Percentiles rank a stretch among this genome's conserved stretches.
phyloP scores from a whole-genome alignment of 2,888 invertebrate species.

The Pachycephus smyrnensis region DNA sequence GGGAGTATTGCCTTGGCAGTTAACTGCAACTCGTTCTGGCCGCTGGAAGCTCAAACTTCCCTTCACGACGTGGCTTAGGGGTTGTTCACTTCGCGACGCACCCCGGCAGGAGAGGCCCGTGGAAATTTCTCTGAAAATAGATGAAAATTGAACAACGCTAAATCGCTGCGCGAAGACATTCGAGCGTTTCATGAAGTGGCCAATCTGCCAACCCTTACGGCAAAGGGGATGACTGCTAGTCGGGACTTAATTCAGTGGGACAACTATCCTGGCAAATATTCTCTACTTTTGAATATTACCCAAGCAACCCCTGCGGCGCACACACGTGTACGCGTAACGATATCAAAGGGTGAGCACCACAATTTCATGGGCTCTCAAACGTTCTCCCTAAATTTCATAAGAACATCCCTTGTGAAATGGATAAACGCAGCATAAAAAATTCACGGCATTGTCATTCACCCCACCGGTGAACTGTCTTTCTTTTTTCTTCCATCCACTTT shows the following conservation, averaged over 20 bases:
- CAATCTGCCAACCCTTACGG: not conserved
- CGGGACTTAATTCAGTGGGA: not conserved
- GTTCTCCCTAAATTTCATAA: not conserved
- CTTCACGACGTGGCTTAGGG: not conserved
- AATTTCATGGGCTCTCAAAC: not conserved
- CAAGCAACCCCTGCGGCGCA: not conserved
- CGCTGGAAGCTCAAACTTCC: not conserved
- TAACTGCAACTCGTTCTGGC: not conserved
- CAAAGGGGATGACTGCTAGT: not conserved
- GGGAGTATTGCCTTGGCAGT: not conserved
- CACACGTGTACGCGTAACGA: not conserved
- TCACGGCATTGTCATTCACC: no score
- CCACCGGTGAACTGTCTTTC: no score
- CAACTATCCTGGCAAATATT: not conserved
- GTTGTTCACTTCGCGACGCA: not conserved
- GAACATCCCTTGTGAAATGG: not conserved
- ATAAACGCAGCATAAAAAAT: not conserved
- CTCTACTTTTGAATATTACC: not conserved
- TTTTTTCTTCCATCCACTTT: not conserved
- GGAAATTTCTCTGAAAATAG: not conserved
- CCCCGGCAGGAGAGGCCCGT: not conserved
- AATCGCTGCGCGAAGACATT: not conserved
- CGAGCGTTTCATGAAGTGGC: not conserved
- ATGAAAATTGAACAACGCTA: not conserved
- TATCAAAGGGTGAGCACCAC: not conserved